Percentiles rank a stretch among this genome's conserved stretches.
These are phyloP conservation scores for Cichladusa arquata DNA, from an alignment of 2,113 vertebrate species.

Conservation along the genomic window DNA sequence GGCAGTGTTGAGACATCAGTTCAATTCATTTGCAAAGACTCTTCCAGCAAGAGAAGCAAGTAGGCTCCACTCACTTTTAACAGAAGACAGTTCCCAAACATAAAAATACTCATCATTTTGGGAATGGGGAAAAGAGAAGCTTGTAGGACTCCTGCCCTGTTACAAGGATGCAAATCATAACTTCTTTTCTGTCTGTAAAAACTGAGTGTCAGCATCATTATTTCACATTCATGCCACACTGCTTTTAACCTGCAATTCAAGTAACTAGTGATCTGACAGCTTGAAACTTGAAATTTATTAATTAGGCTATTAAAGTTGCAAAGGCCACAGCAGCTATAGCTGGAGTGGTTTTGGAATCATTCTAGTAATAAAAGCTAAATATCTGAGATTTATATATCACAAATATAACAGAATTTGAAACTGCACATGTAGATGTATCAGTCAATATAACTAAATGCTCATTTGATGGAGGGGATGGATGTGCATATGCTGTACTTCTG, in stretches of 20 bases:
- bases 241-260: conserved; percentile 57
- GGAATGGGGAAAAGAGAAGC: not conserved
- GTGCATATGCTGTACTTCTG: not conserved
- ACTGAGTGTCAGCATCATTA: conserved; percentile 9
- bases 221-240: not conserved
- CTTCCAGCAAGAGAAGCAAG: not conserved
- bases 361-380: conserved; percentile 26
- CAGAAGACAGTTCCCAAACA: not conserved
- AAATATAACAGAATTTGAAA: not conserved
- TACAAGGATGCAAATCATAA: not conserved
- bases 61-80: not conserved
- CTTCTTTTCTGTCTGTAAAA: conserved; percentile 6
- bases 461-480: not conserved
- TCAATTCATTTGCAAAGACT: not conserved
- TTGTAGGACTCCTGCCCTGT: not conserved
- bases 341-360: conserved; percentile 12
- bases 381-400: not conserved
- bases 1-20: not conserved
- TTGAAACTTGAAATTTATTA: conserved; percentile 50
- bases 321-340: not conserved
- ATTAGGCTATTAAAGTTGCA: conserved; percentile 63
- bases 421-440: rapidly evolving
- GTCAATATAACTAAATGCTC: not conserved
- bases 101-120: not conserved
- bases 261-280: conserved; percentile 51